phyloP scores from a whole-genome alignment of 2,888 invertebrate genomes.

The Melanargia galathea region DNA sequence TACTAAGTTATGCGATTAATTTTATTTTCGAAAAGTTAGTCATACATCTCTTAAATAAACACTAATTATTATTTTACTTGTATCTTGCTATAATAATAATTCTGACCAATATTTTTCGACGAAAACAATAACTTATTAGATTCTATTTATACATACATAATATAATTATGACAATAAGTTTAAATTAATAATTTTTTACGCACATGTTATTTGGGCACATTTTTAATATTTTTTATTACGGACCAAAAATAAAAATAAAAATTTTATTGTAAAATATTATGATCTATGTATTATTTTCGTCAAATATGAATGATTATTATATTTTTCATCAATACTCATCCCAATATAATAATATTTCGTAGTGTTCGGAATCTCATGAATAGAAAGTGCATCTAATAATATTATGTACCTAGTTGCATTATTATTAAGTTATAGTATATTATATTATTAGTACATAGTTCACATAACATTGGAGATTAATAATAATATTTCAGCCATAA shows the following conservation, averaged over 20 bases:
- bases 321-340: neutral
- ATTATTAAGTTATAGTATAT: neutral
- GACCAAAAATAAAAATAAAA: slow-evolving; percentile 30
- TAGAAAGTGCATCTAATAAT: neutral
- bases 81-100: neutral
- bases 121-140: slow-evolving; percentile 8
- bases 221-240: slow-evolving; percentile 31
- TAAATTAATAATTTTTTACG: slow-evolving; percentile 29
- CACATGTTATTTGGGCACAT: slow-evolving; percentile 44
- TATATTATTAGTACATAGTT: neutral
- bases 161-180: slow-evolving; percentile 34
- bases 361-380: neutral
- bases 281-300: slow-evolving; percentile 24
- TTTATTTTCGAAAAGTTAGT: neutral
- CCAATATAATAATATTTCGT: neutral
- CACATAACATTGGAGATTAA: neutral
- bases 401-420: slow-evolving; percentile 5
- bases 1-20: neutral
- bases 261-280: neutral
- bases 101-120: neutral
- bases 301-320: slow-evolving; percentile 46
- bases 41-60: neutral
- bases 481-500: neutral
- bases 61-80: neutral
- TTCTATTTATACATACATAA: slow-evolving; percentile 20